Base-by-base conservation (phyloP, 2,113 vertebrate genomes). In the Scortum barcoo region DNA sequence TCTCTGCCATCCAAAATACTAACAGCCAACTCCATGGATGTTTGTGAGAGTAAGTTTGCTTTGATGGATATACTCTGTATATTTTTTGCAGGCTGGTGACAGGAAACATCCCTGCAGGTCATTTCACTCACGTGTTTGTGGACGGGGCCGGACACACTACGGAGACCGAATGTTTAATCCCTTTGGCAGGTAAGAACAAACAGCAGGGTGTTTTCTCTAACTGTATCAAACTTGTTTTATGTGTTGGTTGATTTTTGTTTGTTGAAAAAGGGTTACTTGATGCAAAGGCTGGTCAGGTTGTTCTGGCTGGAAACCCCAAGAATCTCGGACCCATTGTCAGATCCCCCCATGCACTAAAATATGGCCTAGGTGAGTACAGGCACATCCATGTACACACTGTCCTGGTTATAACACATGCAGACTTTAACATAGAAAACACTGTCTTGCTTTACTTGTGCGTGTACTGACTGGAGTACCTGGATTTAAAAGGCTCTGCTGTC, bases 51-150 rank as follows among this genome's bases (percentile, higher is more conserved):
- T 36, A 36, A 36, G 33, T 80, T 73, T 42, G 11, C 68, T 4
- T 2, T 1, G 20, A 10, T 54, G 0, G 24, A 9, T 83, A n/a
- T 79, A 7, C 33, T 36, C 8, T 91, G n/a, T n/a, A n/a, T n/a
- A n/a, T 44, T 85, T 19, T 46, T 26, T 83, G 60, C 89, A 99
- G 98, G 91, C 83, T 99, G 38, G 95, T 94, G 24, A 81, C 96
- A 0, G 97, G 97, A 80, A 90, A 93, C 30, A 94, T 99, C 58
- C 95, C 95, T 50, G 24, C 0, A 0, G 93, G 89, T 26, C 96
- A 96, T 88, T 99, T 97, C 94, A 96, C 97, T 48, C 97, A 99
- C 3, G 91, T 99, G 78, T 99, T 99, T 94, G 93, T 99, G 0
- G 98, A 99, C 0, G 98, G 99, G 92, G 96, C 97, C 0, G 97